Base-by-base conservation (phyloP, 1,140 invertebrate genomes). In the Portunus trituberculatus region DNA sequence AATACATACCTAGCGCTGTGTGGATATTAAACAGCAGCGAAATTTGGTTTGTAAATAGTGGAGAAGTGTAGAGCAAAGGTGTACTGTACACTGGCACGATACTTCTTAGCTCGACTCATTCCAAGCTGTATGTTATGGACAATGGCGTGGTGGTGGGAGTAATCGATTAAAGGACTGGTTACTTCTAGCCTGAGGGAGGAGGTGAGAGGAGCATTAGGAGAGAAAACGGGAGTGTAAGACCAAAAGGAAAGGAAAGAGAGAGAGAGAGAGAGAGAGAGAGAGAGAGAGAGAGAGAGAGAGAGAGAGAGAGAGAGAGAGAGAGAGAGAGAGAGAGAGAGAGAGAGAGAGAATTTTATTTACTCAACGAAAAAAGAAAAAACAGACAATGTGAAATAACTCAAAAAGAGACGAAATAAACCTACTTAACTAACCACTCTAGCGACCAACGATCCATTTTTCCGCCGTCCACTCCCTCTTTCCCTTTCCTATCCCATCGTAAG, bases 231-330 rank as follows among this genome's bases (percentile, higher is more conserved):
- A 29, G 52, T 29, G 48, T 29, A 28, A 67, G 48, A 67, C n/a
- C 25, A 20, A 67, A 28, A 59, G 25, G 28, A 28, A 59, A 45
- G n/a, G 39, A 46, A 29, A 84, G n/a, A 82, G 67, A 84, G 16
- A 25, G 76, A 28, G 31, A 76, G 10, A 16, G 92, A 48, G 32
- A 84, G 39, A 86, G 82, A 93, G 92, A 48, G 92, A 28, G 76
- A 12, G 76, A 39, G 31, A 32, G 82, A 25, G 67, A 25, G 82
- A 84, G 92, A 84, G 83, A 39, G 92, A 48, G 92, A 46, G 91
- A n/a, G 76, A n/a, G 31, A n/a, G 39, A 14, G 46, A 31, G 20
- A 32, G 67, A 59, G 52, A 59, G 52, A 59, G 52, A 59, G 52
- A 59, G 52, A 59, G 52, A 59, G 52, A 59, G 52, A 59, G 52